Base-by-base conservation (phyloP, 2,888 invertebrate genomes). In the Idaea aversata region DNA sequence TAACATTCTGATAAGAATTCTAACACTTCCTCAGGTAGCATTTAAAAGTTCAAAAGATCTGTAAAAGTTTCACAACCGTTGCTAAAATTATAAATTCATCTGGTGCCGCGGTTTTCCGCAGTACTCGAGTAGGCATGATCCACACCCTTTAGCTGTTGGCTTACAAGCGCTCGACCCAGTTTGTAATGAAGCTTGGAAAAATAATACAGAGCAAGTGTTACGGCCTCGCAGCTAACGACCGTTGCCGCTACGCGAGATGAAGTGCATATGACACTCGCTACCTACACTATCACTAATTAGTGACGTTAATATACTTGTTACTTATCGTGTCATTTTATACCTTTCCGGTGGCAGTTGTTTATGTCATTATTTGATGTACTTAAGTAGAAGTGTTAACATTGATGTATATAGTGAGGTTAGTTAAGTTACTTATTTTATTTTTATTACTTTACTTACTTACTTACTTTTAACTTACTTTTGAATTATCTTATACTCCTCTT, bases 91-190 rank as follows among this genome's bases (percentile, higher is more conserved):
- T 15, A 67, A 62, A 67, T 16, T 57, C 61, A 62, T 59, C 61
- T 58, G 61, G 47, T 64, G 65, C 61, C 65, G 67, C 64, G 60
- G 61, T 61, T 68, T 65, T 65, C 61, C 61, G 65, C 67, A 65
- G 64, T 65, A 61, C 68, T 70, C 64, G 35, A 73, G 65, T 64
- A 62, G 16, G 61, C 67, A 67, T 75, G 70, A 66, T 66, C 62
- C 69, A 58, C 68, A 71, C 74, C 68, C 73, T 74, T 76, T 75
- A 79, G 77, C 75, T 77, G 77, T 79, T 68, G 69, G 80, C 77
- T 82, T 77, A 75, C 77, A 73, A 80, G 79, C 78, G 72, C 87
- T 87, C 85, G 88, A 89, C 90, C 91, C 72, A 90, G 81, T 87
- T 90, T 81, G 73, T 77, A 80, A 83, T 79, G 81, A 81, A 81